Base-by-base conservation (phyloP, 1,140 invertebrate species). In the Chrysomallon squamiferum region DNA sequence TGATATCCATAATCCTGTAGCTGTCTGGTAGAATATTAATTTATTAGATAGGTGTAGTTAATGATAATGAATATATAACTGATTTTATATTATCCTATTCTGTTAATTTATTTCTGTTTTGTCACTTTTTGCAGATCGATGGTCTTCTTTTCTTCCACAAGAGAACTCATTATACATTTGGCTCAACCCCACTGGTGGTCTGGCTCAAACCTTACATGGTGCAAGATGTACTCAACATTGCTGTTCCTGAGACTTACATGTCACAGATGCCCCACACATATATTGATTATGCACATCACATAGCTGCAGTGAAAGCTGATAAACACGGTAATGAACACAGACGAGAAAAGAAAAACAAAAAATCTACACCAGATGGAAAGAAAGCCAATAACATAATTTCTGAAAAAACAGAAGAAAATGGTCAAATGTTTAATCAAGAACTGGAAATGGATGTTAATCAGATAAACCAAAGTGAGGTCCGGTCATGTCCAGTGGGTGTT, bases 141-240 rank as follows among this genome's bases (percentile, higher is more conserved):
- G 84, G 85, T 0, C 52, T 85, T 22, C 68, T 86, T 59, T 85
- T 86, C 66, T 86, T 79, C 67, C 84, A 85, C 71, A 81, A 81
- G 58, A 68, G 76, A 69, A 89, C 89, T 0, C 89, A 91, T 70
- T 98, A 98, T 73, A 89, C 88, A 9, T 88, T 89, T 70, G 93
- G 93, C 13, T 81, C 86, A 38, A 94, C 94, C 0, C 95, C 95
- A 0, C 84, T 97, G 15, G 93, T 96, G 0, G 91, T 91, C 2
- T 97, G 95, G 95, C 85, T 96, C 0, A 95, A 93, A 79, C 88
- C 92, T 0, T 95, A 89, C 79, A 96, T 96, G 94, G 75, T 96
- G 11, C 88, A 90, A 2, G 93, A 96, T 87, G 87, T 94, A 27
- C 83, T 96, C 9, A 87, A 88, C 45, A 82, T 90, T 41, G 65